These are phyloP conservation scores for Hipparchia semele DNA, from an alignment of 2,888 invertebrate species.

Conservation along the genomic window DNA sequence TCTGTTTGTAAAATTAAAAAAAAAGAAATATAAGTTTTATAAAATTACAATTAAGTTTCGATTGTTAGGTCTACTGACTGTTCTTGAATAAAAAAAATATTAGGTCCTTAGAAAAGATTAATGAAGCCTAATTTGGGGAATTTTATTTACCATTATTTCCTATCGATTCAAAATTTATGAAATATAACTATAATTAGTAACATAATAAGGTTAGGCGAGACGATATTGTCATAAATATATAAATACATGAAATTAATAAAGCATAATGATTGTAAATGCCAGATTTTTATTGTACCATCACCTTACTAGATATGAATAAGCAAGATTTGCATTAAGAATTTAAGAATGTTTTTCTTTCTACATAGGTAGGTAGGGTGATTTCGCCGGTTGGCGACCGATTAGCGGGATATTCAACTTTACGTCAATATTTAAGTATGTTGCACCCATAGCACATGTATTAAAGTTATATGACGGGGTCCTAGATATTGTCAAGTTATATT, in stretches of 20 bases:
- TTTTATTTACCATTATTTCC: conserved; percentile 80
- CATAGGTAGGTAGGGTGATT: not conserved
- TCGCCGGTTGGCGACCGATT: no score
- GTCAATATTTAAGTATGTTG: no score
- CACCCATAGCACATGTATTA: no score
- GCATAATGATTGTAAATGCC: conserved; percentile 80
- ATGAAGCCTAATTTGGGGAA: conserved; percentile 69
- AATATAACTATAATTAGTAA: conserved; percentile 82
- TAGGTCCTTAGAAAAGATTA: conserved; percentile 65
- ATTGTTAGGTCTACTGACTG: conserved; percentile 65
- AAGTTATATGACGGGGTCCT: no score
- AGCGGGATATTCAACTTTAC: no score
- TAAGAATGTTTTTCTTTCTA: no score
- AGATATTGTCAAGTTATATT: no score
- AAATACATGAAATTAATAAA: conserved; percentile 85
- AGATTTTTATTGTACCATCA: conserved; percentile 65
- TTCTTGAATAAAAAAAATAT: conserved; percentile 59
- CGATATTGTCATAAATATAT: conserved; percentile 85
- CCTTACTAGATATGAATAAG: conserved; percentile 11
- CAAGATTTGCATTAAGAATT: not conserved
- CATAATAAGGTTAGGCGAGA: conserved; percentile 83
- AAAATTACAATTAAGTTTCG: conserved; percentile 68
- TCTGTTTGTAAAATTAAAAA: conserved; percentile 64
- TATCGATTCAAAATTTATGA: conserved; percentile 82
- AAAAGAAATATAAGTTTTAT: conserved; percentile 61